These are phyloP conservation scores for Manis javanica DNA, from an alignment of 2,797 vertebrate species.

Conservation along the genomic window DNA sequence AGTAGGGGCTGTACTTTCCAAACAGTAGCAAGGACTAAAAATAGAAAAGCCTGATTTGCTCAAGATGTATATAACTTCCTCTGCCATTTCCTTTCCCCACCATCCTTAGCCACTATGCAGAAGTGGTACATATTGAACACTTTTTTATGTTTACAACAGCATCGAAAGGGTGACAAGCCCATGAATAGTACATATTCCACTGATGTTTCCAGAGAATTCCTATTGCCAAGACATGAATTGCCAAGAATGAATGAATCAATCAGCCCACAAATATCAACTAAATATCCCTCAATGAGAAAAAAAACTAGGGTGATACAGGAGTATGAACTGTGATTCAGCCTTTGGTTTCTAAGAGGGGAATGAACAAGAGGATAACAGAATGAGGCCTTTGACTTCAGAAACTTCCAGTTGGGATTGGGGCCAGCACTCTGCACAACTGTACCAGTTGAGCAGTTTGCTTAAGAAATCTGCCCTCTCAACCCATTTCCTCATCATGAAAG, in stretches of 20 bases:
- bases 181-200: background rate
- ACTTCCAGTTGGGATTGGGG: fast-evolving
- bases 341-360: background rate
- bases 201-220: background rate
- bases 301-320: background rate
- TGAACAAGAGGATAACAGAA: background rate
- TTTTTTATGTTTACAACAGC: background rate
- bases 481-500: background rate
- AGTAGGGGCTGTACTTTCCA: conserved; percentile 69
- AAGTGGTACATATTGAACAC: background rate
- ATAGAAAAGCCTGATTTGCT: conserved; percentile 71
- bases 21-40: conserved; percentile 73
- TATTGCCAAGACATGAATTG: background rate
- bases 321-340: background rate
- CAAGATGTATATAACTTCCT: conserved; percentile 76
- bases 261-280: background rate
- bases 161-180: background rate
- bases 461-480: background rate
- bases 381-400: background rate
- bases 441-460: background rate
- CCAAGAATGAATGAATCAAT: background rate
- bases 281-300: background rate
- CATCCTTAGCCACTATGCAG: background rate
- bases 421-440: background rate
- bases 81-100: conserved; percentile 56